A percentile compares a stretch with the other conserved stretches of the same genome.
Conservation (phyloP, 2,113 vertebrate genomes). For the Athene noctua region DNA sequence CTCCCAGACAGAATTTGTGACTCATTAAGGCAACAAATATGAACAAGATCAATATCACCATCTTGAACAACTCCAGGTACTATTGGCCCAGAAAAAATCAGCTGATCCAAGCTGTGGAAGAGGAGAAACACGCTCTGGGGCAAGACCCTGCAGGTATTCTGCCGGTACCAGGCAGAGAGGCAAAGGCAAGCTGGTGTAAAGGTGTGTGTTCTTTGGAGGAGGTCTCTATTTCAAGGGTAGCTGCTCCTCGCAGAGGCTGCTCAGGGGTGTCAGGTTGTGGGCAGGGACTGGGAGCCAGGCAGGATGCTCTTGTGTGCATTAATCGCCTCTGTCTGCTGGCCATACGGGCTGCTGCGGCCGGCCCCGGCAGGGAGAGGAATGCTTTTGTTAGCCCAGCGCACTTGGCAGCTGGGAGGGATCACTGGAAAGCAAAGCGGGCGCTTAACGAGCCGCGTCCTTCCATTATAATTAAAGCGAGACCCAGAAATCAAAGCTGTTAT, state of each 20-base stretch:
- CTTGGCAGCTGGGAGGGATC: constrained; percentile 38
- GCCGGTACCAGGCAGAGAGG: neutral
- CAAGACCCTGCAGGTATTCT: constrained; percentile 22
- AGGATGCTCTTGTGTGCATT: neutral
- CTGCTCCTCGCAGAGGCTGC: neutral
- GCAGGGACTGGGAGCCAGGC: neutral
- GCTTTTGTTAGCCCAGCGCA: constrained; percentile 23
- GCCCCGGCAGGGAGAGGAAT: constrained; percentile 5
- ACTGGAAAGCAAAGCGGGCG: constrained; percentile 39
- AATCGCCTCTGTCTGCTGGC: constrained; percentile 37
- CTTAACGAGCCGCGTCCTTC: constrained; percentile 47
- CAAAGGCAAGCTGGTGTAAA: fast-evolving
- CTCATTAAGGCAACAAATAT: constrained; percentile 61
- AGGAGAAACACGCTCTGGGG: neutral
- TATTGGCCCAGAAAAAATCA: neutral
- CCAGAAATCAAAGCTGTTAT: constrained; percentile 41
- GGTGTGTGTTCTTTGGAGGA: neutral
- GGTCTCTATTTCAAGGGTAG: neutral
- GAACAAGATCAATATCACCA: constrained; percentile 22
- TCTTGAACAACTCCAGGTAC: neutral
- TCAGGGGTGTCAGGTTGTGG: neutral
- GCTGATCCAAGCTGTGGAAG: neutral
- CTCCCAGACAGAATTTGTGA: constrained; percentile 53
- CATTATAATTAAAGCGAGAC: constrained; percentile 49
- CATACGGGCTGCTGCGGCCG: constrained; percentile 6